A percentile compares a stretch with the other conserved stretches of the same genome.
Conservation (phyloP, 1,140 invertebrate species). For the Dendrolimus kikuchii region DNA sequence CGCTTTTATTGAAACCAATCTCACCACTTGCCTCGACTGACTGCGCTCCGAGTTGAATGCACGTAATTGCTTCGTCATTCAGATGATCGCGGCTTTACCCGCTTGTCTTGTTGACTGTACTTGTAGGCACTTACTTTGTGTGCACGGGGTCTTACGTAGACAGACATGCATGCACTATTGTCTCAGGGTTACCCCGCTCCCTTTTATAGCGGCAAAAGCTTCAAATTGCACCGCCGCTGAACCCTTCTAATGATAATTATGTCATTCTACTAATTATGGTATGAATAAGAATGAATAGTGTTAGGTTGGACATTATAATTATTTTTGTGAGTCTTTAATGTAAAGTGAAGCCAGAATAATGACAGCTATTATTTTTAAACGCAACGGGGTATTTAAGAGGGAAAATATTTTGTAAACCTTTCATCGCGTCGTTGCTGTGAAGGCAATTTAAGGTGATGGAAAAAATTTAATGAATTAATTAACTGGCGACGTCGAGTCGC, state of each 20-base stretch:
- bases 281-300: not conserved
- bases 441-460: slow-evolving; percentile 23
- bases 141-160: slow-evolving; percentile 45
- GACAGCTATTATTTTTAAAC: slow-evolving; percentile 6
- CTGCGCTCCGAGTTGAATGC: slow-evolving; percentile 58
- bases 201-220: slow-evolving; percentile 63
- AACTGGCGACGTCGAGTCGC: slow-evolving; percentile 40
- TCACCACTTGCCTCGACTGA: slow-evolving; percentile 63
- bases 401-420: slow-evolving; percentile 20
- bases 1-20: slow-evolving; percentile 70
- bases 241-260: slow-evolving; percentile 28
- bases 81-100: slow-evolving; percentile 59
- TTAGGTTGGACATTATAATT: too few species aligned
- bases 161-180: slow-evolving; percentile 53
- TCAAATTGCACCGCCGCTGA: slow-evolving; percentile 35
- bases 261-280: slow-evolving; percentile 8
- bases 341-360: slow-evolving; percentile 4
- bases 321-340: slow-evolving; percentile 1
- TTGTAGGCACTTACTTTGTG: slow-evolving; percentile 58
- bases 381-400: slow-evolving; percentile 13
- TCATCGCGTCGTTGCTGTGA: slow-evolving; percentile 17
- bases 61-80: slow-evolving; percentile 68
- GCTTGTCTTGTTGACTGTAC: slow-evolving; percentile 66
- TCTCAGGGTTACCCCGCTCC: slow-evolving; percentile 44
- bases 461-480: slow-evolving; percentile 55